Evolutionary conservation across 2,113 vertebrate species (phyloP).

Genomic region (Puntigrus tetrazona): DNA sequence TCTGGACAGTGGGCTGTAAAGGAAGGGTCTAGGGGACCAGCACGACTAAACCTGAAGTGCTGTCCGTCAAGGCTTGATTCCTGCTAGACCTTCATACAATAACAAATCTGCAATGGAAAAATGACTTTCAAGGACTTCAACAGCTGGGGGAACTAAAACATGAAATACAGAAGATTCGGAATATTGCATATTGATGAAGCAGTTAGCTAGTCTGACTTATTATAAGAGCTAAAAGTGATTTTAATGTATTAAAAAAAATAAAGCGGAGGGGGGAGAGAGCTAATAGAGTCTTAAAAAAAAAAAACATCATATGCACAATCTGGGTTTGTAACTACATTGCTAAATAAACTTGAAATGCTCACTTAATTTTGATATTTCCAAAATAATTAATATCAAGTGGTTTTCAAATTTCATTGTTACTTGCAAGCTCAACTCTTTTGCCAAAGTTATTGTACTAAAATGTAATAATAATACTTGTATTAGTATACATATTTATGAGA

Average conservation of each 20-base stretch:
- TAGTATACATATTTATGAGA: not conserved
- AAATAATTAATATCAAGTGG: not conserved
- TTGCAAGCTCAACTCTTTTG: not conserved
- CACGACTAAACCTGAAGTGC: not conserved
- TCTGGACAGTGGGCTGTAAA: conserved; percentile 43
- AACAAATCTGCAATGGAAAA: not conserved
- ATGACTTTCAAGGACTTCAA: conserved; percentile 13
- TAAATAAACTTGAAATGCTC: not conserved
- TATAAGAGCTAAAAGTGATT: not conserved
- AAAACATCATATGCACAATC: not conserved
- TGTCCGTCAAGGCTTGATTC: conserved; percentile 9
- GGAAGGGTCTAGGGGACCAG: not conserved
- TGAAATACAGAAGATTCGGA: not conserved
- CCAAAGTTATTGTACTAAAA: not conserved
- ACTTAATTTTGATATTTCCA: not conserved
- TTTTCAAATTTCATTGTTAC: not conserved
- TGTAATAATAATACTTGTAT: too few relatives aligned
- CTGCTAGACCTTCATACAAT: not conserved
- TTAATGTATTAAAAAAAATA: not conserved
- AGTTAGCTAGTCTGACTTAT: not conserved
- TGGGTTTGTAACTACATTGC: not conserved
- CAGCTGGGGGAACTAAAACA: conserved; percentile 8
- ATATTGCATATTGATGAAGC: conserved; percentile 28
- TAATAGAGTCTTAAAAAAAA: not conserved
- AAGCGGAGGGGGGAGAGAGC: not conserved